Evolutionary conservation across 2,888 invertebrate genomes (phyloP).

Genomic region (Monopis laevigella): DNA sequence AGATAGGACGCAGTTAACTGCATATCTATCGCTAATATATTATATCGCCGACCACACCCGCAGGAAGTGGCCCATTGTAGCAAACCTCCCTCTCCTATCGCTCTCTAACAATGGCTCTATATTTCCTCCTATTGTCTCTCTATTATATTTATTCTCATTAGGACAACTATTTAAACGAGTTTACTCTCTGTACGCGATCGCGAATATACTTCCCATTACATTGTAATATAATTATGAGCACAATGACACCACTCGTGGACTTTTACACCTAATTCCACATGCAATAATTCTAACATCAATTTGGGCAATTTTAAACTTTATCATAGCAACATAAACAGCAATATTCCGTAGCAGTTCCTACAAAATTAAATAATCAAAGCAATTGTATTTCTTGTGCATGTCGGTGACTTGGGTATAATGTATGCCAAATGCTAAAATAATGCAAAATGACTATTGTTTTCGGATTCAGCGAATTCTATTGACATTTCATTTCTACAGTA

Average conservation of each 20-base stretch:
- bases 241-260: conserved; percentile 7
- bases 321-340: background rate
- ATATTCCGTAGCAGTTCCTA: background rate
- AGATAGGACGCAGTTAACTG: no score
- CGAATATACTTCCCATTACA: background rate
- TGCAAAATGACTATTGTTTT: conserved; percentile 11
- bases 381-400: no score
- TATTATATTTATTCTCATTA: no score
- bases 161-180: no score
- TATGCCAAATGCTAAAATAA: conserved; percentile 9
- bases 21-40: conserved; percentile 29
- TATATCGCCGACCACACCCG: conserved; percentile 31
- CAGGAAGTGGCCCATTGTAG: conserved; percentile 64
- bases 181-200: no score
- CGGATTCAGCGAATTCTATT: conserved; percentile 11
- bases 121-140: conserved; percentile 59
- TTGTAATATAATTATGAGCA: background rate
- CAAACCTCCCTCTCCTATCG: conserved; percentile 55
- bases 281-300: background rate
- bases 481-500: background rate
- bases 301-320: background rate
- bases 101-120: conserved; percentile 54
- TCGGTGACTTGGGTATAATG: background rate
- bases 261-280: conserved; percentile 7
- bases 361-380: background rate